These are phyloP conservation scores for Elachura formosa DNA, from an alignment of 2,113 vertebrate species.

Conservation along the genomic window DNA sequence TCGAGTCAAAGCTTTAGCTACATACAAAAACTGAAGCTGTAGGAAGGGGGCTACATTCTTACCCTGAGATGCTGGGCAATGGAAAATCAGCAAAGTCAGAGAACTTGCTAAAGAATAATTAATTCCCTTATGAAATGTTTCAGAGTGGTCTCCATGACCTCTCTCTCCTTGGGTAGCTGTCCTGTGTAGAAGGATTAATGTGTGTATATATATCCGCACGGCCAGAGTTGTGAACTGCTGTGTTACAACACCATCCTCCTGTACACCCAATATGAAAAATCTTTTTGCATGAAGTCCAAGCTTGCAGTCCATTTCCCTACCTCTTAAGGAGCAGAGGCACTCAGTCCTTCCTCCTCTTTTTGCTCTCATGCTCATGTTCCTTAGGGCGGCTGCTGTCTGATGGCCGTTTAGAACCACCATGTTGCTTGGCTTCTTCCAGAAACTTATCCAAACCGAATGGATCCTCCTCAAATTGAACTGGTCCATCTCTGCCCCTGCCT, in stretches of 20 bases:
- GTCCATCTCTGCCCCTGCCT: slow-evolving; percentile 85
- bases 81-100: slow-evolving; percentile 1
- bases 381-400: slow-evolving; percentile 90
- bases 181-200: background rate
- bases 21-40: slow-evolving; percentile 31
- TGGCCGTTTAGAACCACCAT: slow-evolving; percentile 92
- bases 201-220: background rate
- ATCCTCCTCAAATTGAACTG: slow-evolving; percentile 97
- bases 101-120: background rate
- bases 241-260: background rate
- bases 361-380: slow-evolving; percentile 93
- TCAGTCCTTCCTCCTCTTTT: slow-evolving; percentile 97
- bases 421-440: slow-evolving; percentile 98
- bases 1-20: slow-evolving; percentile 36
- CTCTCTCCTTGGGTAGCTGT: background rate
- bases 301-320: slow-evolving; percentile 27
- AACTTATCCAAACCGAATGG: slow-evolving; percentile 98
- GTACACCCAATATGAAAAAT: background rate
- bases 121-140: slow-evolving; percentile 32
- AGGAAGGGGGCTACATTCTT: slow-evolving; percentile 36
- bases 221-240: background rate
- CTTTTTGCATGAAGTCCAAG: slow-evolving; percentile 2
- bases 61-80: slow-evolving; percentile 30
- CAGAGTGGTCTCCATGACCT: background rate
- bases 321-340: background rate